Conservation (phyloP, 2,888 invertebrate genomes). For the Crioceris asparagi region DNA sequence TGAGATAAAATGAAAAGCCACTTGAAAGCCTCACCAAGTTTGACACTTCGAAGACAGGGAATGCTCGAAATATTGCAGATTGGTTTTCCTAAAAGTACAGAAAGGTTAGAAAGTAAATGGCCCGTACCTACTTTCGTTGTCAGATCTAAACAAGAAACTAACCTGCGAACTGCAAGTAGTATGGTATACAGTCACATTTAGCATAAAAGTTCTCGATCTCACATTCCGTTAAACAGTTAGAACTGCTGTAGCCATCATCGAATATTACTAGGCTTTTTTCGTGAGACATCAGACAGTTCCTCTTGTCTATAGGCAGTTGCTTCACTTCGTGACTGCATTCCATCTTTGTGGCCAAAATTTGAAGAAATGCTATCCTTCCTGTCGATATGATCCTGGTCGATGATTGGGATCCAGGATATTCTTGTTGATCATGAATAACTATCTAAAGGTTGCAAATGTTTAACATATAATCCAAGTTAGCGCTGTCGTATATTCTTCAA, state of each 20-base stretch:
- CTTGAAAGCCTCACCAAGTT: constrained; percentile 18
- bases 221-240: constrained; percentile 31
- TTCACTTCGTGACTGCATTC: constrained; percentile 22
- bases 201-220: constrained; percentile 17
- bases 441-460: constrained; percentile 26
- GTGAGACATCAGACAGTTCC: constrained; percentile 26
- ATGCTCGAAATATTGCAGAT: constrained; percentile 31
- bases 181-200: constrained; percentile 31
- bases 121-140: background rate
- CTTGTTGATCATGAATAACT: constrained; percentile 24
- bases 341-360: constrained; percentile 22
- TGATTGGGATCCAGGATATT: constrained; percentile 24
- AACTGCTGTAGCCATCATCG: constrained; percentile 25
- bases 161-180: constrained; percentile 25
- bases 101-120: background rate
- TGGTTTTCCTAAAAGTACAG: constrained; percentile 18
- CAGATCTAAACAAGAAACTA: background rate
- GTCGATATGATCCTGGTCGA: constrained; percentile 18
- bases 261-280: constrained; percentile 22
- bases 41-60: constrained; percentile 24
- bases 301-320: constrained; percentile 21
- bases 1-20: constrained; percentile 5
- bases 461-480: no score
- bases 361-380: constrained; percentile 19
- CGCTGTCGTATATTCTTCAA: no score